These are phyloP conservation scores for Leptura quadrifasciata DNA, from an alignment of 2,888 invertebrate genomes.

Conservation along the genomic window DNA sequence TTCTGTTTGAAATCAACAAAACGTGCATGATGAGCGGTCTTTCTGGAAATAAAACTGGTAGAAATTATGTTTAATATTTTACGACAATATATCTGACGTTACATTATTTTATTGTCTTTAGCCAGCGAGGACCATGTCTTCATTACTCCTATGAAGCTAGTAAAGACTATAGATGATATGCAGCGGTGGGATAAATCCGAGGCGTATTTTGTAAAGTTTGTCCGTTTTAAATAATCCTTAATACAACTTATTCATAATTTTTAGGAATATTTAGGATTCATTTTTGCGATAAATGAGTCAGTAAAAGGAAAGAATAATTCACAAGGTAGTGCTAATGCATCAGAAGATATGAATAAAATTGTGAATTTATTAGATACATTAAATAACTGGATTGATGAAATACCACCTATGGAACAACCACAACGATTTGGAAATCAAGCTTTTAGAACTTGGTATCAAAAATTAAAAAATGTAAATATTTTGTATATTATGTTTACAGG, in stretches of 20 bases:
- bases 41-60: slow-evolving; percentile 9
- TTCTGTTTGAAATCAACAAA: background rate
- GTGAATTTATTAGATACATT: slow-evolving; percentile 82
- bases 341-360: slow-evolving; percentile 79
- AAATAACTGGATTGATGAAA: slow-evolving; percentile 84
- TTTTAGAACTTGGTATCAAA: slow-evolving; percentile 87
- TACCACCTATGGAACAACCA: slow-evolving; percentile 92
- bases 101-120: slow-evolving; percentile 47
- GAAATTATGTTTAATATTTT: background rate
- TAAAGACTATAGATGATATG: slow-evolving; percentile 83
- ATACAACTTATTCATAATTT: slow-evolving; percentile 52
- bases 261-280: slow-evolving; percentile 90
- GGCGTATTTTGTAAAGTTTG: slow-evolving; percentile 83
- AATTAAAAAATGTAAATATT: slow-evolving; percentile 75
- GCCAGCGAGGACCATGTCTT: slow-evolving; percentile 79
- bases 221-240: background rate
- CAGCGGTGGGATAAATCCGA: slow-evolving; percentile 88
- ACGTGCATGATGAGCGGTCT: background rate
- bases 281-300: slow-evolving; percentile 90
- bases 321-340: slow-evolving; percentile 75
- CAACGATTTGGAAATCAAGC: slow-evolving; percentile 98
- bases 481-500: background rate
- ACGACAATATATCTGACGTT: background rate
- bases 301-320: slow-evolving; percentile 86
- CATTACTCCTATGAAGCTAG: slow-evolving; percentile 79